A percentile compares a stretch with the other conserved stretches of the same genome.
Evolutionary conservation across 2,888 invertebrate species (phyloP).

Genomic region (Nomada lathburiana): DNA sequence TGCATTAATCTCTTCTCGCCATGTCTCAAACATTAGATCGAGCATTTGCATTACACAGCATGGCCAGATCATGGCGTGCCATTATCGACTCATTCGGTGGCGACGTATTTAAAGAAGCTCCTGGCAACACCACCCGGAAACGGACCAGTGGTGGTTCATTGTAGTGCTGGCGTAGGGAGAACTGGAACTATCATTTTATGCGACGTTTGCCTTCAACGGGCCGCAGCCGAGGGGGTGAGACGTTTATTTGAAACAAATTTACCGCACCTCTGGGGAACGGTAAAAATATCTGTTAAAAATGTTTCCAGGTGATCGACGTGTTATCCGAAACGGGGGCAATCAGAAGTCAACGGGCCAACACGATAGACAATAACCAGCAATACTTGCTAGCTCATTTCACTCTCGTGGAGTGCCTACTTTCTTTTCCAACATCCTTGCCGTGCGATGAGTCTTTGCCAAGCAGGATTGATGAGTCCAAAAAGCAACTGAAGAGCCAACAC

Average conservation of each 20-base stretch:
- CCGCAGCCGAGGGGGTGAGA: conserved; percentile 80
- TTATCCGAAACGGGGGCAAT: conserved; percentile 68
- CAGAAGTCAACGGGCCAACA: conserved; percentile 75
- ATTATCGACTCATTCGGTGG: conserved; percentile 80
- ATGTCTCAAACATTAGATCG: conserved; percentile 77
- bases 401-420: conserved; percentile 83
- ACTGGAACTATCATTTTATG: conserved; percentile 88
- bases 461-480: conserved; percentile 73
- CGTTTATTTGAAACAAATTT: not conserved
- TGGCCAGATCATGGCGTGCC: conserved; percentile 86
- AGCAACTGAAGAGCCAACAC: conserved; percentile 72
- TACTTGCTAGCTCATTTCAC: conserved; percentile 85
- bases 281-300: not conserved
- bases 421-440: conserved; percentile 79
- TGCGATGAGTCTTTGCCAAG: conserved; percentile 79
- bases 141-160: conserved; percentile 86
- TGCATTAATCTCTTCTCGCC: not conserved
- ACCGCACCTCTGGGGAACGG: not conserved
- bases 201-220: conserved; percentile 86
- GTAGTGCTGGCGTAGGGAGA: conserved; percentile 87
- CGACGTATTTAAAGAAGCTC: conserved; percentile 81
- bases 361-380: conserved; percentile 83
- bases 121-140: conserved; percentile 79
- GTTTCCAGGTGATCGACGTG: conserved; percentile 73
- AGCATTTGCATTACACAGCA: conserved; percentile 85